Conservation (phyloP, 2,797 vertebrate genomes). For the Oreochromis mossambicus region DNA sequence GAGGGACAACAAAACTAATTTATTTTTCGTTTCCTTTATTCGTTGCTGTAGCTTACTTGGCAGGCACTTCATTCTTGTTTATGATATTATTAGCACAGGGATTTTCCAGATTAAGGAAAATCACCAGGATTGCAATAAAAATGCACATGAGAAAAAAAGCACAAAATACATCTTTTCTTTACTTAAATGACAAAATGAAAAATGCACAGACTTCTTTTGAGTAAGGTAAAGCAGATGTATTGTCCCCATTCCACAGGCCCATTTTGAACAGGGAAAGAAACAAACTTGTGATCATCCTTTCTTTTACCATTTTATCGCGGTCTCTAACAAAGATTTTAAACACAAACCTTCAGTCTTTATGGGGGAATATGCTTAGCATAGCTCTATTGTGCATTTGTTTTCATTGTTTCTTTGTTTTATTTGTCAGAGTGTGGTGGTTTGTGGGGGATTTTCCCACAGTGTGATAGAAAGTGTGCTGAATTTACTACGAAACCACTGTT, state of each 20-base stretch:
- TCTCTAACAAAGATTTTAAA: background rate
- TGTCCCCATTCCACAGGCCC: background rate
- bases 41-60: background rate
- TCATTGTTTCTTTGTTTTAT: background rate
- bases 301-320: background rate
- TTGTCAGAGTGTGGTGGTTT: background rate
- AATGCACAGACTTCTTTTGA: background rate
- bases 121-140: background rate
- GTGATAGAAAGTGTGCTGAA: background rate
- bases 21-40: background rate
- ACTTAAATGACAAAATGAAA: background rate
- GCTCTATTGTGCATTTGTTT: background rate
- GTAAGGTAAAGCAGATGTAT: background rate
- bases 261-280: background rate
- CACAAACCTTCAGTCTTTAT: background rate
- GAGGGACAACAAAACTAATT: background rate
- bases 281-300: background rate
- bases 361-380: background rate
- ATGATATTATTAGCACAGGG: background rate
- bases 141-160: background rate
- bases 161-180: rapidly evolving
- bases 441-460: background rate
- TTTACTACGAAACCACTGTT: background rate
- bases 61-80: background rate
- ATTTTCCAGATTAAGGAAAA: background rate